Conservation (phyloP, 2,797 vertebrate species). For the Fistularia tabacaria region DNA sequence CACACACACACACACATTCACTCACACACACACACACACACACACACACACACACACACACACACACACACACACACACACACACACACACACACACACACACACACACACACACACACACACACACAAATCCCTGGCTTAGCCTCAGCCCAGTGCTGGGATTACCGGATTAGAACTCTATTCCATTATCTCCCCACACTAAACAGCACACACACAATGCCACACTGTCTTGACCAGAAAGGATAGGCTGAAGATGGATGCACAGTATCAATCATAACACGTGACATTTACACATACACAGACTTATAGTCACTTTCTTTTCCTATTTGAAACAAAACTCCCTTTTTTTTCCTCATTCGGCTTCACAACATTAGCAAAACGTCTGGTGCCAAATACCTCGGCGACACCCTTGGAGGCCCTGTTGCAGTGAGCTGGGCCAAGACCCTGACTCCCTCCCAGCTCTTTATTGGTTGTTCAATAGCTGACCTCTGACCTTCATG, state of each 20-base stretch:
- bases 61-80: not conserved
- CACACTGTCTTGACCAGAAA: conserved; percentile 42
- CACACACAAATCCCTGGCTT: conserved; percentile 77
- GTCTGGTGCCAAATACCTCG: not conserved
- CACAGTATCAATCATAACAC: conserved; percentile 56
- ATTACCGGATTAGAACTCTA: conserved; percentile 81
- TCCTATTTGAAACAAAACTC: too few relatives aligned
- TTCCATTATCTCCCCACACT: conserved; percentile 78
- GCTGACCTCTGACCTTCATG: conserved; percentile 9
- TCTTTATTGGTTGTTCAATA: not conserved
- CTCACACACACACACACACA: not conserved
- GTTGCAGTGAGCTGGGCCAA: not conserved
- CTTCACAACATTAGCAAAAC: not conserved
- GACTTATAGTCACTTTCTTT: too few relatives aligned
- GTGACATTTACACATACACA: conserved; percentile 32
- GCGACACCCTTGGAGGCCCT: not conserved
- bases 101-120: conserved; percentile 30
- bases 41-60: not conserved
- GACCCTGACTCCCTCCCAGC: conserved; percentile 11
- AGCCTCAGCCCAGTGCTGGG: conserved; percentile 77
- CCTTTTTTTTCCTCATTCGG: too few relatives aligned
- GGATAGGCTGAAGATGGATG: conserved; percentile 45
- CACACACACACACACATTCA: conserved; percentile 3
- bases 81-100: conserved; percentile 17
- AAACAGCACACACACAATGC: conserved; percentile 26